Evolutionary conservation across 2,113 vertebrate species (phyloP), one percentile per base, ranked within the genome.

Genomic region (Stegastes partitus): DNA sequence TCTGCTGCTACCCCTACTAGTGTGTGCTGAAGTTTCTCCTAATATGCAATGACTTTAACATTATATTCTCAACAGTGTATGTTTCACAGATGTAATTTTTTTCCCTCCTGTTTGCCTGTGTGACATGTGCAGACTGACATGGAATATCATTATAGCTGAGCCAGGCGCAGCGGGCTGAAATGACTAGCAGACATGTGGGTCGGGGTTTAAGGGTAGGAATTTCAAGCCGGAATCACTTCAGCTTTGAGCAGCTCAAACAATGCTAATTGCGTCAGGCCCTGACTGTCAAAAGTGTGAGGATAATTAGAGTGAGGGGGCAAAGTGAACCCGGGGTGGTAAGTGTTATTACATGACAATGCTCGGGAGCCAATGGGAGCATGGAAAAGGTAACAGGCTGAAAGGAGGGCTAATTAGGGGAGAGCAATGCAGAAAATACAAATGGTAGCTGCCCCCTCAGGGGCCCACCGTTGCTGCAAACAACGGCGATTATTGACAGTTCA

Each of bases 231-330:
- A 90, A 84, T 90, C 85, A 77, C 84, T 93, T 90, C 81, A 82
- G 74, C 85, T 87, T 66, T 69, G 72, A 84, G 86, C 81, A 21
- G 77, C 87, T 91, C 89, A 91, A 91, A 92, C 90, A 89, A 92
- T 85, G 84, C 88, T 92, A 94, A 93, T 92, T 92, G 90, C 84
- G 57, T 83, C 84, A 84, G 90, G 75, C 87, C 85, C 74, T n/a
- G 79, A 84, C 91, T 92, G 91, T 94, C 89, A 92, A 88, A 89
- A 81, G 91, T 86, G 79, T 77, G 85, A 83, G 86, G 87, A 82
- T 94, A 94, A 94, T 94, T 93, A 93, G 91, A 88, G 88, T 69
- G 80, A 82, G 87, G 89, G 92, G 87, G 93, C 92, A 85, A 87
- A 91, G 87, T 84, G 92, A 90, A 90, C 89, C 87, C 56, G 28